phyloP scores from a whole-genome alignment of 2,888 invertebrate genomes.

The Myathropa florea region DNA sequence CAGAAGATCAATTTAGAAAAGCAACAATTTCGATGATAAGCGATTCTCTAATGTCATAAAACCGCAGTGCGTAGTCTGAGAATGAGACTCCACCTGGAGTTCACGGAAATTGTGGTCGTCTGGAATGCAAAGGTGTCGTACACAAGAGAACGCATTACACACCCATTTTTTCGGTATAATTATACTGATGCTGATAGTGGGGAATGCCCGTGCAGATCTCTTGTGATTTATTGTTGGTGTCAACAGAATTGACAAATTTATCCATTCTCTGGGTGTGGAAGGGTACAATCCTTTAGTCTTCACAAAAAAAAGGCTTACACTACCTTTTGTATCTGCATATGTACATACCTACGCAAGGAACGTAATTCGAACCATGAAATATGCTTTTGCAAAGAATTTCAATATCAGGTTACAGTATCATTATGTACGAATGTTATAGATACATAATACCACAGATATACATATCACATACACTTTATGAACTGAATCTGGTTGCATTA shows the following conservation, averaged over 20 bases:
- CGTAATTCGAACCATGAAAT: neutral
- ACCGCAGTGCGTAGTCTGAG: neutral
- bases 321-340: neutral
- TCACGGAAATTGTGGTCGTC: neutral
- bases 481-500: neutral
- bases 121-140: constrained; percentile 21
- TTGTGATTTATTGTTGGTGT: constrained; percentile 46
- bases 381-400: constrained; percentile 18
- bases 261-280: constrained; percentile 46
- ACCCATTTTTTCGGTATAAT: constrained; percentile 36
- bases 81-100: constrained; percentile 13
- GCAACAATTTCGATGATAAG: constrained; percentile 38
- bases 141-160: constrained; percentile 28
- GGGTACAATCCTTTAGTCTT: constrained; percentile 14
- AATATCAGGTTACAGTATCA: constrained; percentile 45
- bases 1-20: constrained; percentile 39
- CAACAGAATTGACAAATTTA: constrained; percentile 49
- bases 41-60: neutral
- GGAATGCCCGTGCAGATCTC: constrained; percentile 15
- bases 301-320: neutral
- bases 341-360: neutral
- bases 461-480: neutral
- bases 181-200: constrained; percentile 4
- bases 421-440: constrained; percentile 11
- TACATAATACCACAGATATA: neutral